These are phyloP conservation scores for Rhaphigaster nebulosa DNA, from an alignment of 2,888 invertebrate genomes.

Conservation along the genomic window DNA sequence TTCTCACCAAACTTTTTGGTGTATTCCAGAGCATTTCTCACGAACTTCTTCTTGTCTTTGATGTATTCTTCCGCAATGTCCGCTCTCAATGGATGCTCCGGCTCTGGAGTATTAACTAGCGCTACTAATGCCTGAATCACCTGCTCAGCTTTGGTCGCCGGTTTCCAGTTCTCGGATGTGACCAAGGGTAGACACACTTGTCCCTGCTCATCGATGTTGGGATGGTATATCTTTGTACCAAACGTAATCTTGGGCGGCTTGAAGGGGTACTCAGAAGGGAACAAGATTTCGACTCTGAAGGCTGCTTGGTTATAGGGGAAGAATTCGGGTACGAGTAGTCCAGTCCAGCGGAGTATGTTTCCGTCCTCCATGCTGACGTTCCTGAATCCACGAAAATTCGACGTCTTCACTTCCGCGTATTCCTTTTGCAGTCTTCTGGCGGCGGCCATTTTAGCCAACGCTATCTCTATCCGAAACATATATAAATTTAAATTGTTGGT, in stretches of 20 bases:
- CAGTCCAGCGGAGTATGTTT: constrained; percentile 74
- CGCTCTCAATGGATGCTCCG: constrained; percentile 75
- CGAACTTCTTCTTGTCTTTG: constrained; percentile 75
- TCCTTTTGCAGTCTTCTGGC: constrained; percentile 63
- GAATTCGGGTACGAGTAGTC: constrained; percentile 73
- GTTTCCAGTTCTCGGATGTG: constrained; percentile 77
- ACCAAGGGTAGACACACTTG: constrained; percentile 76
- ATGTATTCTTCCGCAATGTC: constrained; percentile 76
- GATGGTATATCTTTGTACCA: constrained; percentile 77
- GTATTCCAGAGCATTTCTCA: constrained; percentile 76
- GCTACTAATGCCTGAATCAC: constrained; percentile 70
- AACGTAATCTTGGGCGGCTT: constrained; percentile 77
- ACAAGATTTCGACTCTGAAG: constrained; percentile 74
- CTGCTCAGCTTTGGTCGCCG: constrained; percentile 72
- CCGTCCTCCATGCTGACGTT: constrained; percentile 73
- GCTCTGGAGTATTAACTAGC: constrained; percentile 75
- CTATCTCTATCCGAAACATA: constrained; percentile 25
- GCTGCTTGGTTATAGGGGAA: constrained; percentile 77
- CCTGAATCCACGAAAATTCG: constrained; percentile 52
- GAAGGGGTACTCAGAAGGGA: constrained; percentile 78
- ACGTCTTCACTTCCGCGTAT: constrained; percentile 59
- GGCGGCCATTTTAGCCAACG: constrained; percentile 46
- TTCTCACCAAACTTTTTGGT: constrained; percentile 76
- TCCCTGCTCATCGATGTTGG: constrained; percentile 77
- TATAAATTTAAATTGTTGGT: not conserved